Conservation (phyloP, 92 coral and sea anemone species). For the Scolanthus callimorphus region DNA sequence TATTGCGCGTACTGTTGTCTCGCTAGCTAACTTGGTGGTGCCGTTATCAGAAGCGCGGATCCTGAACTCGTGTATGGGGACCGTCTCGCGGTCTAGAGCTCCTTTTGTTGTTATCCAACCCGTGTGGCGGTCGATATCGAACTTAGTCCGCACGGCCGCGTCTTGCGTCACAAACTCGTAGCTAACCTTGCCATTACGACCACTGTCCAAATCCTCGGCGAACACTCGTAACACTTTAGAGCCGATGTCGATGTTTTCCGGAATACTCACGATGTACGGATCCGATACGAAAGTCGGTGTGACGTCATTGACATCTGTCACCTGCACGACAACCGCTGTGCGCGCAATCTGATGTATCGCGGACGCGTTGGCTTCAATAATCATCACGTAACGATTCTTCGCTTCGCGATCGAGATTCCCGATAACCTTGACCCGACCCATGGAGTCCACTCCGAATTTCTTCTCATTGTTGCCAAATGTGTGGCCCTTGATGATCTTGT, state of each 20-base stretch:
- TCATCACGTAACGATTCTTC: conserved; percentile 72
- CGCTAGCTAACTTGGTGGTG: conserved; percentile 42
- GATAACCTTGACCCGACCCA: conserved; percentile 53
- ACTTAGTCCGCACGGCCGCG: conserved; percentile 32
- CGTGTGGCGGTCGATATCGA: conserved; percentile 57
- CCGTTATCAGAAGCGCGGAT: conserved; percentile 85
- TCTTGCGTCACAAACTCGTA: conserved; percentile 55
- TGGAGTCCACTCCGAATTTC: conserved; percentile 54
- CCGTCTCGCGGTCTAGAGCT: conserved; percentile 77
- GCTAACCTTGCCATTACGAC: conserved; percentile 58
- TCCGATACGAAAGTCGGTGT: conserved; percentile 80
- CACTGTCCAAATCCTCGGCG: conserved; percentile 85
- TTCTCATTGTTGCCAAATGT: conserved; percentile 34
- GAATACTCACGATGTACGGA: conserved; percentile 77
- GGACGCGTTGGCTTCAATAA: conserved; percentile 76
- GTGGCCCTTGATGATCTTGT: conserved; percentile 65
- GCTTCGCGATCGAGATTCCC: conserved; percentile 70
- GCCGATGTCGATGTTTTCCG: conserved; percentile 83
- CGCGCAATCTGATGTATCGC: conserved; percentile 72
- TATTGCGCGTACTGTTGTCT: conserved; percentile 70
- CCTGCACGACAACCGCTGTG: conserved; percentile 69
- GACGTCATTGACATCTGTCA: conserved; percentile 82
- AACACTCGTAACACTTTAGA: conserved; percentile 86
- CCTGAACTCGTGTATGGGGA: conserved; percentile 37
- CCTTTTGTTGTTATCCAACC: conserved; percentile 93